Base-by-base conservation (phyloP, 2,113 vertebrate species). In the Eubucco bourcierii region DNA sequence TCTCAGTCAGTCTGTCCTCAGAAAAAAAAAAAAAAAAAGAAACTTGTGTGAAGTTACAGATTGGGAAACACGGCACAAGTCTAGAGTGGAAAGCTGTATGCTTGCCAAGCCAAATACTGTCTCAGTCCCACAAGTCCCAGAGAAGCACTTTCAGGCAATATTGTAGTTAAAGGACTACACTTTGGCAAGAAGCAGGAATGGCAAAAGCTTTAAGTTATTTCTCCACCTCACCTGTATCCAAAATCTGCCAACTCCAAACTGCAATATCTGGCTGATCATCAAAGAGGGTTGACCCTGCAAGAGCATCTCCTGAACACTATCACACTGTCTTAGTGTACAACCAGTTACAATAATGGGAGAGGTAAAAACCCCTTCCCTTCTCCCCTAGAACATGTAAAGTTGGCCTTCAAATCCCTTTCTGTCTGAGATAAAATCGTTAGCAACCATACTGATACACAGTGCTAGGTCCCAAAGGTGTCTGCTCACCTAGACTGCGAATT, bases 321-420 rank as follows among this genome's bases (percentile, higher is more conserved):
- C 19, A 20, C 4, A 2, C 4, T 18, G 14, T 15, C 47, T 44
- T 20, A 52, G 0, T 5, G 6, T 50, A 44, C 3, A 5, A 63
- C 12, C 39, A 67, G 55, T 31, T 39, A n/a, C 0, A 1, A 21
- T 15, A 86, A 39, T 0, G 6, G 7, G 12, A 34, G 27, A 70
- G 14, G 21, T 5, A 84, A 79, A 85, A 19, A 10, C 7, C 8
- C 34, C 31, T 37, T 70, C 56, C 15, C 60, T 73, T 6, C 14
- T 68, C 66, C 34, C 60, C 23, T 9, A 15, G 7, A 73, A 55
- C 6, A 59, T 0, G 4, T 15, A 5, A 80, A 61, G 6, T 12
- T 10, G 0, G 10, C 13, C 70, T 91, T 64, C 53, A 34, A 70
- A n/a, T 8, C 31, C 25, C 9, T 59, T 80, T 53, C 52, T 34